Evolutionary conservation across 2,888 invertebrate genomes (phyloP).

Genomic region (Zele albiditarsus): DNA sequence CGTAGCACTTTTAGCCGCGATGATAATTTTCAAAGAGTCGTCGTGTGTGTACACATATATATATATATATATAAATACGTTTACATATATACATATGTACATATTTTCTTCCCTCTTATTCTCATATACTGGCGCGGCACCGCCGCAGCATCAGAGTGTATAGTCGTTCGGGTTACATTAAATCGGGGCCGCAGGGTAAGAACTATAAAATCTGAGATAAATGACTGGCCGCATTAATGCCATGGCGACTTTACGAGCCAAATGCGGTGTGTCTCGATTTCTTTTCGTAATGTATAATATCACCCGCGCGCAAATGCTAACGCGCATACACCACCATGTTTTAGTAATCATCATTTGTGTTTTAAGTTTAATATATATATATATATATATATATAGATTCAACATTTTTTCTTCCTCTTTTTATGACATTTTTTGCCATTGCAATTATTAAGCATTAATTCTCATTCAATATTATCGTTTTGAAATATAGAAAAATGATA

Average conservation of each 20-base stretch:
- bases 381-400: background rate
- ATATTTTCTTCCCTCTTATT: slow-evolving; percentile 17
- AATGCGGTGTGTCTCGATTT: slow-evolving; percentile 48
- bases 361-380: background rate
- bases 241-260: slow-evolving; percentile 52
- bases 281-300: slow-evolving; percentile 48
- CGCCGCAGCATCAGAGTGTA: background rate
- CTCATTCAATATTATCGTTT: too few species aligned
- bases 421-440: background rate
- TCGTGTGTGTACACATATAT: slow-evolving; percentile 6
- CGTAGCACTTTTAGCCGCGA: slow-evolving; percentile 33
- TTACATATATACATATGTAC: background rate
- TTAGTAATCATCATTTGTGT: slow-evolving; percentile 7
- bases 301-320: slow-evolving; percentile 31
- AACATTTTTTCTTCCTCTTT: background rate
- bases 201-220: slow-evolving; percentile 52
- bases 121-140: slow-evolving; percentile 16
- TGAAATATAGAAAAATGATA: too few species aligned
- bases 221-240: slow-evolving; percentile 51
- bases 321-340: slow-evolving; percentile 11
- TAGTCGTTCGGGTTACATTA: slow-evolving; percentile 39
- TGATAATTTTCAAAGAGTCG: slow-evolving; percentile 38
- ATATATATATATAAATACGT: background rate
- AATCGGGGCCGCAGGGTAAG: slow-evolving; percentile 40
- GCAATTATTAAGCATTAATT: too few species aligned